phyloP scores from a whole-genome alignment of 2,888 invertebrate species.

The Thymelicus sylvestris region DNA sequence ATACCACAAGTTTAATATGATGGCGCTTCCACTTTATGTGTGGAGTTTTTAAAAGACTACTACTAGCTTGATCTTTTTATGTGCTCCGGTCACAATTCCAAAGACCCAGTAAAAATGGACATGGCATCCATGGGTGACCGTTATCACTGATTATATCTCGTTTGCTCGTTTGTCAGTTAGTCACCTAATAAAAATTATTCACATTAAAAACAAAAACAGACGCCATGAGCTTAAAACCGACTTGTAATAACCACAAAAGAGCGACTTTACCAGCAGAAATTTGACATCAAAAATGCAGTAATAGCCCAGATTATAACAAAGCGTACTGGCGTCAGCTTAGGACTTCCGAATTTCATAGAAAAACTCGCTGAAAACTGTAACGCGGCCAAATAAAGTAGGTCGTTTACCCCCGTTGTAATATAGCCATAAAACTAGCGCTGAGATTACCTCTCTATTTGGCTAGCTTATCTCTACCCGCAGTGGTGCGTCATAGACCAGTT shows the following conservation, averaged over 20 bases:
- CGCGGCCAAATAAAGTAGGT: constrained; percentile 63
- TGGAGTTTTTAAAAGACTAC: too few species aligned
- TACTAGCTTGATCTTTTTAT: too few species aligned
- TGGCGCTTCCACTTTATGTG: too few species aligned
- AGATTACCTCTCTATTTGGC: constrained; percentile 80
- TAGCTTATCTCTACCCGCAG: constrained; percentile 71
- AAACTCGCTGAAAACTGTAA: constrained; percentile 53
- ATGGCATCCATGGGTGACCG: too few species aligned
- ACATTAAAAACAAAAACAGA: background rate
- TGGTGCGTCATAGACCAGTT: constrained; percentile 51
- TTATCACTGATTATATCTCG: too few species aligned
- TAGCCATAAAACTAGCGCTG: constrained; percentile 63
- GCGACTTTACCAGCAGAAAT: background rate
- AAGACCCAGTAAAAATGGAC: too few species aligned
- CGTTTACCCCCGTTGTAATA: constrained; percentile 61
- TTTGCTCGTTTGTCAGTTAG: too few species aligned
- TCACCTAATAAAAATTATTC: too few species aligned
- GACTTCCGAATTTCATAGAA: constrained; percentile 30
- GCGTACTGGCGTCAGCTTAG: constrained; percentile 32
- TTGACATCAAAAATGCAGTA: constrained; percentile 20
- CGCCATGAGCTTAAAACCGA: background rate
- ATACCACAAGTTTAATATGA: too few species aligned
- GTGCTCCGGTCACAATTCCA: too few species aligned
- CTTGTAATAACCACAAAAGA: constrained; percentile 8
- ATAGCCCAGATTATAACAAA: constrained; percentile 22